Base-by-base conservation (phyloP, 2,888 invertebrate genomes). In the Empis livida region DNA sequence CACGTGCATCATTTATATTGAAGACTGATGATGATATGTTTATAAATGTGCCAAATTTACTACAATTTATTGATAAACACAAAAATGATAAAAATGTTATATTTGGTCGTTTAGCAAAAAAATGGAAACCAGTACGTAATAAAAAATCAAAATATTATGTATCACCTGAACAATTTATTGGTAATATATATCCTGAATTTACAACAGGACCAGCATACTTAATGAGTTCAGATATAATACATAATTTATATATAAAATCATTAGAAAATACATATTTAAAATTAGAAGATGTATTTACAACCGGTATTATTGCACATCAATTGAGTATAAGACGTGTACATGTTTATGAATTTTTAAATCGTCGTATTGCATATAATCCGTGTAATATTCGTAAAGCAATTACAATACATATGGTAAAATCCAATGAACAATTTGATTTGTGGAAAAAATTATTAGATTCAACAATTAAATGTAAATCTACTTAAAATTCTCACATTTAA, bases 171-270 rank as follows among this genome's bases (percentile, higher is more conserved):
- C 86, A 88, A 66, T 93, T 82, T 68, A 76, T 80, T 57, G 79
- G 79, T 13, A 64, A 75, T 5, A 73, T 82, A 51, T 93, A 87
- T 71, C 94, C 94, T 4, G 84, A 87, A 62, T 94, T 94, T 67
- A 84, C 87, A n/a, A 92, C 93, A 3, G 94, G 95, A 3, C 92
- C 93, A 17, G 90, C 92, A 11, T 95, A 95, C 71, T 71, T 92
- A 45, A 65, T 94, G 64, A 82, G 87, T 45, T 77, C 77, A 45
- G 83, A 86, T 63, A 74, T 84, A 45, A 76, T 88, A 40, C 75
- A 78, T 49, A 79, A 79, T 57, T 70, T 93, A 48, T 84, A 84
- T 64, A 66, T 68, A 15, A 78, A 78, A 42, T 82, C 90, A 20
- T 71, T 84, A 52, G 74, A 79, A 54, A 78, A 75, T 57, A 80